These are phyloP conservation scores for Periparus ater DNA, from an alignment of 2,797 vertebrate species.

Conservation along the genomic window DNA sequence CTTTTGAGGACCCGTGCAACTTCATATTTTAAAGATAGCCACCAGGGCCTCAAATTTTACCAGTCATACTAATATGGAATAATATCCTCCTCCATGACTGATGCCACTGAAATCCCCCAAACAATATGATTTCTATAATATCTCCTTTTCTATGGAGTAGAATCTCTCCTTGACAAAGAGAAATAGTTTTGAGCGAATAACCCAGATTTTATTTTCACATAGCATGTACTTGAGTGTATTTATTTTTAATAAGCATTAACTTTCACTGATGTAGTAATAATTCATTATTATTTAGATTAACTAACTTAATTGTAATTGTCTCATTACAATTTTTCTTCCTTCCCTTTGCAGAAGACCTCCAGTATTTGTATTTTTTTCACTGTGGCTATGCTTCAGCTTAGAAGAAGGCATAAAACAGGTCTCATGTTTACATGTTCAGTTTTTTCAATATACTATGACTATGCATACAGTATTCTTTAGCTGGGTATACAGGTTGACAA, in stretches of 20 bases:
- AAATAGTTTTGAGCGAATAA: background rate
- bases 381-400: background rate
- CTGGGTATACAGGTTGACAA: background rate
- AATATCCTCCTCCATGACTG: background rate
- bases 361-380: background rate
- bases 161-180: background rate
- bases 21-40: background rate
- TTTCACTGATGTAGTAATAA: background rate
- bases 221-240: background rate
- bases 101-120: background rate
- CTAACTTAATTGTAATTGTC: background rate
- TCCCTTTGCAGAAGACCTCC: background rate
- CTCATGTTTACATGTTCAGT: background rate
- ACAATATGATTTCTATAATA: background rate
- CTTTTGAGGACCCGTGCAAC: background rate
- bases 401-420: background rate
- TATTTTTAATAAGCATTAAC: background rate
- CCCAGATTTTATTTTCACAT: background rate
- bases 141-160: background rate
- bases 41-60: background rate
- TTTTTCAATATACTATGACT: background rate
- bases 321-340: background rate
- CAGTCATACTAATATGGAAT: background rate
- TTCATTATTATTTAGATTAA: background rate
- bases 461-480: background rate